Percentiles rank a stretch among this genome's conserved stretches.
phyloP scores from a whole-genome alignment of 2,797 vertebrate genomes.

The Hydrophis major region DNA sequence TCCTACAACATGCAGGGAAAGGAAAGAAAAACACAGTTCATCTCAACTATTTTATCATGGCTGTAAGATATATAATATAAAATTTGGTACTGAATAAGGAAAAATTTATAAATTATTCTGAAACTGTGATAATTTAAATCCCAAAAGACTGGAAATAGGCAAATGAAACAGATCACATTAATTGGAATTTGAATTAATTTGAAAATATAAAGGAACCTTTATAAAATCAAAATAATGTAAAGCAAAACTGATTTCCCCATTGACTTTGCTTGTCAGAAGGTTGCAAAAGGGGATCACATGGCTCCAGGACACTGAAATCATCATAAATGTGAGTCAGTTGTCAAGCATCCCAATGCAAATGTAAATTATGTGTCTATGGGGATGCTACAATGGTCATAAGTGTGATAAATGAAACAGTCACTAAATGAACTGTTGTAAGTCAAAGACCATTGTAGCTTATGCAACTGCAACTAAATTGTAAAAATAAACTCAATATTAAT shows the following conservation, averaged over 20 bases:
- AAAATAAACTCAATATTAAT: background rate
- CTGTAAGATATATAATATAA: background rate
- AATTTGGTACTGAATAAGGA: background rate
- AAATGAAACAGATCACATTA: background rate
- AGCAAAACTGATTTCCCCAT: background rate
- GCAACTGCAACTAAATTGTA: background rate
- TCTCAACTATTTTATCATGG: background rate
- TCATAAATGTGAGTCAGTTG: too few relatives aligned
- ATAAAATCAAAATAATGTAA: background rate
- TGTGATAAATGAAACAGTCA: background rate
- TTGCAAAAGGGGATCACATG: too few relatives aligned
- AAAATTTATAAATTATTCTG: background rate
- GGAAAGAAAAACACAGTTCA: background rate
- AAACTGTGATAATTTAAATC: background rate
- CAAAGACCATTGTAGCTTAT: background rate
- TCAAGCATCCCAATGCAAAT: too few relatives aligned
- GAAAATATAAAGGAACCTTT: background rate
- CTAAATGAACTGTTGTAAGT: background rate
- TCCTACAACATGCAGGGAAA: slow-evolving; percentile 72
- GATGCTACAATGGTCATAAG: too few relatives aligned
- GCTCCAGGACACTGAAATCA: too few relatives aligned
- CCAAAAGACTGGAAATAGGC: background rate
- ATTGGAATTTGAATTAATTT: background rate
- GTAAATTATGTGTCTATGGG: too few relatives aligned
- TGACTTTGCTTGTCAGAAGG: too few relatives aligned